A percentile compares a stretch with the other conserved stretches of the same genome.
Conservation (phyloP, 2,113 vertebrate species). For the Lepidothrix coronata region DNA sequence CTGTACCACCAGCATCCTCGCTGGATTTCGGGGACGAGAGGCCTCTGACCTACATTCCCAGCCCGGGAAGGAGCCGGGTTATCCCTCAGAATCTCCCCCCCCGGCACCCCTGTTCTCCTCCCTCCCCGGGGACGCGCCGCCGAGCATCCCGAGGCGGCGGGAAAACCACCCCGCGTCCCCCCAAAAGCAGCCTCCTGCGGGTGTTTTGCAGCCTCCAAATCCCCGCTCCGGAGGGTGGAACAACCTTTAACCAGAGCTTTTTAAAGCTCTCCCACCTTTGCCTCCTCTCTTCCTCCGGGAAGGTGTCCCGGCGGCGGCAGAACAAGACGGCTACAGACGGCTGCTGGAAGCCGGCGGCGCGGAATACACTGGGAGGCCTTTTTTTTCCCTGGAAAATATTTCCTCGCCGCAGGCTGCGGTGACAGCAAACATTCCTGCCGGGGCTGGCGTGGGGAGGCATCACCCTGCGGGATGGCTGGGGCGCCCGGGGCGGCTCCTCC, state of each 20-base stretch:
- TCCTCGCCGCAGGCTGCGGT: conserved; percentile 84
- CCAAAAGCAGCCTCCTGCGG: not conserved
- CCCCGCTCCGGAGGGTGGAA: conserved; percentile 1
- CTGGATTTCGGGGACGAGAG: not conserved
- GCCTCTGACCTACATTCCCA: not conserved
- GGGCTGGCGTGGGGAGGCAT: conserved; percentile 77
- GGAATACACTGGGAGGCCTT: conserved; percentile 79
- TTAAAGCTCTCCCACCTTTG: conserved; percentile 60
- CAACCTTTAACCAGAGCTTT: conserved; percentile 54
- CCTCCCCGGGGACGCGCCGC: fast-evolving
- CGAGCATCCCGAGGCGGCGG: not conserved
- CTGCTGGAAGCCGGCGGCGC: conserved; percentile 69
- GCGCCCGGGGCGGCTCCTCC: conserved; percentile 77
- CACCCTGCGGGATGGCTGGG: conserved; percentile 85
- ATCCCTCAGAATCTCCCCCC: not conserved
- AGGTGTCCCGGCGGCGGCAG: not conserved
- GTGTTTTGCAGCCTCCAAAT: not conserved
- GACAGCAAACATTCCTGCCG: conserved; percentile 90
- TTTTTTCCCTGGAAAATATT: conserved; percentile 80
- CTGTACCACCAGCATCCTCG: not conserved
- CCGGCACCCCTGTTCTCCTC: fast-evolving
- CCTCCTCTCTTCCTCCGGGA: conserved; percentile 41
- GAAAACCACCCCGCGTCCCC: not conserved
- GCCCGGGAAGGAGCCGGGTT: not conserved
- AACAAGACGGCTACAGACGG: conserved; percentile 59